These are phyloP conservation scores for Corticium candelabrum DNA, from an alignment of 37 sponge, comb jelly and placozoan species.

Conservation along the genomic window DNA sequence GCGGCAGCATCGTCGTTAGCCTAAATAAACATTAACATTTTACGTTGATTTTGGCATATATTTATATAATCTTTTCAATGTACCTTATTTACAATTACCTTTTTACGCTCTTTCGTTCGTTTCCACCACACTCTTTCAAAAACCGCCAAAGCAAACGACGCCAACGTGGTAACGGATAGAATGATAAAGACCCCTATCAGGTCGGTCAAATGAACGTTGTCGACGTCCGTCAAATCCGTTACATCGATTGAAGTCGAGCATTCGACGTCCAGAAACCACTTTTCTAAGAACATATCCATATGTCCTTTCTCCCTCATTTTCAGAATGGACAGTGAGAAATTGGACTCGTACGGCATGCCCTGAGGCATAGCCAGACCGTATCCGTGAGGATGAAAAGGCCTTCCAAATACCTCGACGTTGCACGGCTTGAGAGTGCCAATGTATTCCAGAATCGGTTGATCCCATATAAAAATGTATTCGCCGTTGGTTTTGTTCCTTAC, in stretches of 20 bases:
- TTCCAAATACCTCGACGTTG: neutral
- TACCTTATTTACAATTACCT: no score
- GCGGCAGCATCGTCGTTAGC: no score
- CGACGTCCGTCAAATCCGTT: neutral
- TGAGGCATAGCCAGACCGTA: neutral
- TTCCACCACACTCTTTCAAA: neutral
- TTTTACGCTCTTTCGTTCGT: no score
- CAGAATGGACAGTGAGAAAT: neutral
- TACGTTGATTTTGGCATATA: no score
- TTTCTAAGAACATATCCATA: neutral
- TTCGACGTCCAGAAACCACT: neutral
- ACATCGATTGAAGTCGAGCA: neutral
- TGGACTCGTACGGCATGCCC: neutral
- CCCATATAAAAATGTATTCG: neutral
- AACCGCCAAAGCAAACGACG: neutral
- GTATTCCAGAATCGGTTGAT: neutral
- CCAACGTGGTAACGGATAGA: neutral
- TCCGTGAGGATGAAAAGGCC: neutral
- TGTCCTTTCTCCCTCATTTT: neutral
- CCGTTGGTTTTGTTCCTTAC: neutral
- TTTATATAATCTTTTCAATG: no score
- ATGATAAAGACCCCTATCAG: neutral
- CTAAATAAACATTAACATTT: no score
- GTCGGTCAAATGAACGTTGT: neutral
- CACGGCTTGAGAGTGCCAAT: neutral